phyloP scores from a whole-genome alignment of 2,797 vertebrate genomes.

The Lindbergichthys nudifrons region DNA sequence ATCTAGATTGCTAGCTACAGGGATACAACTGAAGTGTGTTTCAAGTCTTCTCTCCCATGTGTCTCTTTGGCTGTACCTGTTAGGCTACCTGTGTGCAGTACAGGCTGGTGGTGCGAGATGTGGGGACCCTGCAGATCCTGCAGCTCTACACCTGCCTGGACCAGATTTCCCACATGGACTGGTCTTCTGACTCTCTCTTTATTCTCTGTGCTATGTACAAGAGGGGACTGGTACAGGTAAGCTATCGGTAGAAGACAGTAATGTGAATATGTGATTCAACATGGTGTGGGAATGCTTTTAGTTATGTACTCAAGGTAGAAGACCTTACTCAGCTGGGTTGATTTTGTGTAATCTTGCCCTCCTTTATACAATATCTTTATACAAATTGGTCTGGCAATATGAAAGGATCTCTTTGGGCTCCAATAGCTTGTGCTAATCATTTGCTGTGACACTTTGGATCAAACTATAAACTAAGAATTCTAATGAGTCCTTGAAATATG shows the following conservation, averaged over 20 bases:
- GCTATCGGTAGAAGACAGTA: neutral
- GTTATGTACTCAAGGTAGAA: neutral
- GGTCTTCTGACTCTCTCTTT: conserved; percentile 96
- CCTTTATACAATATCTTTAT: neutral
- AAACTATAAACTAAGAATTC: neutral
- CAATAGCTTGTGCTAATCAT: neutral
- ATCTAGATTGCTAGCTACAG: neutral
- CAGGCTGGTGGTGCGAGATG: conserved; percentile 91
- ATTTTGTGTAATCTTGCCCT: neutral
- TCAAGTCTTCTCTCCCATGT: neutral
- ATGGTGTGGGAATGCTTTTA: neutral
- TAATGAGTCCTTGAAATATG: neutral
- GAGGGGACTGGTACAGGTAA: conserved; percentile 94
- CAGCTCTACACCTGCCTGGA: conserved; percentile 95
- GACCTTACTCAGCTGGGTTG: neutral
- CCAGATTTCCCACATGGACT: conserved; percentile 92
- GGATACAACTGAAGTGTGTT: neutral
- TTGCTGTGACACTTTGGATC: neutral
- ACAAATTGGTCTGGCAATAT: neutral
- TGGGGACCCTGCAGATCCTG: conserved; percentile 87
- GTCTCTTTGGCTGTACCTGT: neutral
- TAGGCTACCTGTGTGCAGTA: conserved; percentile 96
- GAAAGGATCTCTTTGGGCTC: neutral
- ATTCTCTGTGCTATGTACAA: conserved; percentile 96
- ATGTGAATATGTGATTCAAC: neutral